phyloP scores from a whole-genome alignment of 1,140 invertebrate species.

The Gonatopus flavifemur region DNA sequence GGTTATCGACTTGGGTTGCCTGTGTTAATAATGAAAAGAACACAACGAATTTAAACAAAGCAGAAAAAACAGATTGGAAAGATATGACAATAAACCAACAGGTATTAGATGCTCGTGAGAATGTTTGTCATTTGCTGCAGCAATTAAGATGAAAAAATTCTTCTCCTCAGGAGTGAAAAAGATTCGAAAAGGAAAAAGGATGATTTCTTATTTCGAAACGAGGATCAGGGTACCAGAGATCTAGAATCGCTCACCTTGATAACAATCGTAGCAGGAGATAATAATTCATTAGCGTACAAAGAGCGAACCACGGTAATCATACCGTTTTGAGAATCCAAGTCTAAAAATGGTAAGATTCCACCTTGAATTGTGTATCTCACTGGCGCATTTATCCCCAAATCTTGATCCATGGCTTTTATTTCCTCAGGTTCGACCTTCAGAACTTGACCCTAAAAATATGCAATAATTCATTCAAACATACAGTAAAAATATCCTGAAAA shows the following conservation, averaged over 20 bases:
- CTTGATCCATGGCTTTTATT: conserved; percentile 78
- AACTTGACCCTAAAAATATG: conserved; percentile 59
- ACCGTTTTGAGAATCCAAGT: conserved; percentile 64
- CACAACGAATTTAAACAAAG: no score
- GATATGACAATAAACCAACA: no score
- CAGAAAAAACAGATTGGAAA: no score
- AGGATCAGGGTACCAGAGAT: no score
- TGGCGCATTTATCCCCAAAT: conserved; percentile 75
- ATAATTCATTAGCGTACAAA: conserved; percentile 64
- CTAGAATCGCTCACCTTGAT: conserved; percentile 66
- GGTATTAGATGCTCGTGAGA: no score
- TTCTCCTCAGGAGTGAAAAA: no score
- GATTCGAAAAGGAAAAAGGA: no score
- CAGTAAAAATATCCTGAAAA: background rate
- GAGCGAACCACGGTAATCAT: conserved; percentile 64
- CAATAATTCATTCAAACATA: background rate
- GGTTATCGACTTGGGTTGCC: conserved; percentile 85
- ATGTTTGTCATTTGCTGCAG: no score
- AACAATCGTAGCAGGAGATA: conserved; percentile 74
- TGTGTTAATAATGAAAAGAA: no score
- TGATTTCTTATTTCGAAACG: no score
- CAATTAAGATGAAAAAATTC: no score
- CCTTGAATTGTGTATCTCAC: conserved; percentile 67
- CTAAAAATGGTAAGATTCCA: conserved; percentile 53
- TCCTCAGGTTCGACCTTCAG: conserved; percentile 62